Conservation (phyloP, 2,797 vertebrate species). For the Graptemys geographica region DNA sequence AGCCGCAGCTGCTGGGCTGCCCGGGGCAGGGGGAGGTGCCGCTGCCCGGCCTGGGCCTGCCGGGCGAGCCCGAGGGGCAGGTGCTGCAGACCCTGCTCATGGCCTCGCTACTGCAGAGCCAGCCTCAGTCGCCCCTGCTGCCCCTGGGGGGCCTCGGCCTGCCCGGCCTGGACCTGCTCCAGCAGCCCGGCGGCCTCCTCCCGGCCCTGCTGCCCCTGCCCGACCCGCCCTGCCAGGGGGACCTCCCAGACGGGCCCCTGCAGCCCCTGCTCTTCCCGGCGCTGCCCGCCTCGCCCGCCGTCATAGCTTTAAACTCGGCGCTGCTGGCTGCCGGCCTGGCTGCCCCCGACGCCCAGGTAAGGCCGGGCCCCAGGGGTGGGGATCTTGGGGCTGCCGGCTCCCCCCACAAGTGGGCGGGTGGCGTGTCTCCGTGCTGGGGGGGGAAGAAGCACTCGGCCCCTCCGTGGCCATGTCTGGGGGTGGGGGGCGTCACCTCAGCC, state of each 20-base stretch:
- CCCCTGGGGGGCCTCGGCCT: constrained; percentile 43
- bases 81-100: constrained; percentile 86
- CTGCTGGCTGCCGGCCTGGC: constrained; percentile 84
- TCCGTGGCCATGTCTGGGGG: not conserved
- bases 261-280: constrained; percentile 79
- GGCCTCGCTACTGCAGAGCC: constrained; percentile 84
- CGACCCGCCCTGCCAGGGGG: constrained; percentile 37
- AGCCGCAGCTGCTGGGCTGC: constrained; percentile 79
- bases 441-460: not conserved
- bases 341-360: constrained; percentile 84
- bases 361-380: constrained; percentile 53
- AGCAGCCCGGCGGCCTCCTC: constrained; percentile 67
- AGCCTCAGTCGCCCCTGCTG: constrained; percentile 62
- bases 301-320: constrained; percentile 86
- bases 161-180: constrained; percentile 55
- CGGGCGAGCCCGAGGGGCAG: constrained; percentile 80
- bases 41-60: constrained; percentile 58
- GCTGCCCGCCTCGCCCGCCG: constrained; percentile 78
- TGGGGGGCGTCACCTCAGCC: too few species aligned
- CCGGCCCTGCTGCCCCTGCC: constrained; percentile 78
- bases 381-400: too few species aligned
- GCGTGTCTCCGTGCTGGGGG: not conserved
- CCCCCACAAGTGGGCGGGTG: constrained; percentile 43
- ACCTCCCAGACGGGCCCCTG: constrained; percentile 81
- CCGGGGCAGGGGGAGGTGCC: constrained; percentile 78